phyloP scores from a whole-genome alignment of 2,888 invertebrate genomes.

The Pseudoips prasinana region DNA sequence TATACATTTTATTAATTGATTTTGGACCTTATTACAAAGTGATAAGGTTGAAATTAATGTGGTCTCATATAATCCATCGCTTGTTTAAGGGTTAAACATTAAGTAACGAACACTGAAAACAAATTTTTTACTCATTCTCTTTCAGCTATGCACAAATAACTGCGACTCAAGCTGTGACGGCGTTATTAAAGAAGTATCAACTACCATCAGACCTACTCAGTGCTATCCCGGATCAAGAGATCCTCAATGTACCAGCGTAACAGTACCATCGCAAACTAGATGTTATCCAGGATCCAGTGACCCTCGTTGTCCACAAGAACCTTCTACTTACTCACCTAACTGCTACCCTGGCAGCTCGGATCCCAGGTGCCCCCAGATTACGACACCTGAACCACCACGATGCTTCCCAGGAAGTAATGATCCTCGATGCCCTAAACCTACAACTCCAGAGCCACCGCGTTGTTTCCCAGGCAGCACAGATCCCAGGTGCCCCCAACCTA shows the following conservation, averaged over 20 bases:
- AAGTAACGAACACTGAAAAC: too few species aligned
- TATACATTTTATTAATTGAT: too few species aligned
- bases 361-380: constrained; percentile 10
- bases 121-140: too few species aligned
- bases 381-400: constrained; percentile 5
- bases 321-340: constrained; percentile 8
- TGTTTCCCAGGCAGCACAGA: constrained; percentile 53
- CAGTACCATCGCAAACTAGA: constrained; percentile 39
- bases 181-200: constrained; percentile 52
- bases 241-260: constrained; percentile 52
- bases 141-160: constrained; percentile 63
- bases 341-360: constrained; percentile 32
- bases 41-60: too few species aligned
- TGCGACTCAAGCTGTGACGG: constrained; percentile 64
- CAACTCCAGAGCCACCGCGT: constrained; percentile 27
- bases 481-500: constrained; percentile 41
- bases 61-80: too few species aligned
- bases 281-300: constrained; percentile 50
- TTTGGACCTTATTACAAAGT: too few species aligned
- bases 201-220: constrained; percentile 49
- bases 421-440: constrained; percentile 41
- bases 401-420: constrained; percentile 47
- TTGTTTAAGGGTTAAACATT: too few species aligned
- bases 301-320: constrained; percentile 42
- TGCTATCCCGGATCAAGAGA: constrained; percentile 59